phyloP scores from a whole-genome alignment of 2,888 invertebrate species.

The Drosophila koepferae region DNA sequence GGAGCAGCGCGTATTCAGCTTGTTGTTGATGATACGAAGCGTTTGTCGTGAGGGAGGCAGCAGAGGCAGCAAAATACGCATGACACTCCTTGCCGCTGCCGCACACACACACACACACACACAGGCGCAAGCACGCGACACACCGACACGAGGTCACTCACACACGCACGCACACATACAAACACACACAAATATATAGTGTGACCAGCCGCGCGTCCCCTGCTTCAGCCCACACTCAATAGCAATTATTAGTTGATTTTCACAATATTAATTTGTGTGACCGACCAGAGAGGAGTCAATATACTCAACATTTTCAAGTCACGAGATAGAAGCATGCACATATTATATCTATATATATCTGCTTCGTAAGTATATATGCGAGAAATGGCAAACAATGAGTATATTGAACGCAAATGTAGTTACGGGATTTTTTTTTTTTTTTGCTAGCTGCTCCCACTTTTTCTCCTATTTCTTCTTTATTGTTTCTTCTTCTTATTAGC shows the following conservation, averaged over 20 bases:
- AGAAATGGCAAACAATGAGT: constrained; percentile 54
- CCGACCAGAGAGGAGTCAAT: constrained; percentile 64
- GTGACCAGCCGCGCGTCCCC: constrained; percentile 37
- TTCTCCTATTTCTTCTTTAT: constrained; percentile 43
- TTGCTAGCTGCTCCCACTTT: constrained; percentile 57
- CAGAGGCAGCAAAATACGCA: constrained; percentile 69
- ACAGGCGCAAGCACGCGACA: constrained; percentile 65
- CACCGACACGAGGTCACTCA: constrained; percentile 76
- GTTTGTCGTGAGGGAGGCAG: constrained; percentile 29
- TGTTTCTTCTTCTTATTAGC: constrained; percentile 56
- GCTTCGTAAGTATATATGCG: constrained; percentile 25
- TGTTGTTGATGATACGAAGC: constrained; percentile 50
- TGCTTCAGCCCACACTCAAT: constrained; percentile 31
- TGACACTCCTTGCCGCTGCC: constrained; percentile 77
- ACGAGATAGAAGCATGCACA: constrained; percentile 55
- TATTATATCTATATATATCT: constrained; percentile 1
- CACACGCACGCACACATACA: constrained; percentile 46
- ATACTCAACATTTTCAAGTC: constrained; percentile 60
- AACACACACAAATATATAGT: constrained; percentile 7
- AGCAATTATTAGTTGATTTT: constrained; percentile 74
- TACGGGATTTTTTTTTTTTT: constrained; percentile 50
- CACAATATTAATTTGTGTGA: constrained; percentile 60
- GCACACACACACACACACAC: constrained; percentile 57
- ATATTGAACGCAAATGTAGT: constrained; percentile 62
- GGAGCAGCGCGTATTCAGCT: constrained; percentile 57